phyloP scores from a whole-genome alignment of 2,797 vertebrate genomes.

The Sebastes miniatus region DNA sequence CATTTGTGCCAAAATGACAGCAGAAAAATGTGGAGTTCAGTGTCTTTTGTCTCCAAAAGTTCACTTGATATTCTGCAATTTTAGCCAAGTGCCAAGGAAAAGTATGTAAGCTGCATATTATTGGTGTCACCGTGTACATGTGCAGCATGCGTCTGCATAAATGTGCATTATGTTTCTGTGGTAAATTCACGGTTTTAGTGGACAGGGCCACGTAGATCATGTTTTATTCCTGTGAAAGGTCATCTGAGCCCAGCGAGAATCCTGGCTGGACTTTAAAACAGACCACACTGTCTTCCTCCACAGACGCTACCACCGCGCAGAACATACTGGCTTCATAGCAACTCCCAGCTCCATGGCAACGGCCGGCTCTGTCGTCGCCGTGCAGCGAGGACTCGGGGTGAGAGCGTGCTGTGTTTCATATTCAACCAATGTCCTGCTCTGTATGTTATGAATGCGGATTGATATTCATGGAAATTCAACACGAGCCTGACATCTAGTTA shows the following conservation, averaged over 20 bases:
- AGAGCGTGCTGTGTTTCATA: constrained; percentile 76
- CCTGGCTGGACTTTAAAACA: constrained; percentile 73
- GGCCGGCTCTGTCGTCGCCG: constrained; percentile 54
- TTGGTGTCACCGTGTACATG: background rate
- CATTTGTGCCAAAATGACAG: constrained; percentile 5
- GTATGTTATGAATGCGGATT: constrained; percentile 42
- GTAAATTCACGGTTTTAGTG: background rate
- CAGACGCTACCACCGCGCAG: constrained; percentile 49
- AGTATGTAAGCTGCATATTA: background rate
- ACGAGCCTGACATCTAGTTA: background rate
- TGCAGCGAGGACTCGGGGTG: constrained; percentile 46
- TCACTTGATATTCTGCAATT: constrained; percentile 12
- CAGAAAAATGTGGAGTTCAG: background rate
- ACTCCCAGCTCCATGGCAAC: constrained; percentile 81
- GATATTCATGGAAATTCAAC: constrained; percentile 58
- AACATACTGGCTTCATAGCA: constrained; percentile 80
- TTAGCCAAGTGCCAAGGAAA: constrained; percentile 5
- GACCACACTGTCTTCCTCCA: constrained; percentile 60
- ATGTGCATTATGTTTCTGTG: background rate
- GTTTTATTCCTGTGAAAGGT: constrained; percentile 61
- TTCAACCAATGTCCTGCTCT: constrained; percentile 67
- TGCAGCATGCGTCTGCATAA: background rate
- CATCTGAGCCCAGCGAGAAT: constrained; percentile 56
- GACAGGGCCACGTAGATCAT: background rate
- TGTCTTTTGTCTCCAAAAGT: constrained; percentile 18